phyloP scores from a whole-genome alignment of 2,888 invertebrate species.

The Camptogramma bilineatum region DNA sequence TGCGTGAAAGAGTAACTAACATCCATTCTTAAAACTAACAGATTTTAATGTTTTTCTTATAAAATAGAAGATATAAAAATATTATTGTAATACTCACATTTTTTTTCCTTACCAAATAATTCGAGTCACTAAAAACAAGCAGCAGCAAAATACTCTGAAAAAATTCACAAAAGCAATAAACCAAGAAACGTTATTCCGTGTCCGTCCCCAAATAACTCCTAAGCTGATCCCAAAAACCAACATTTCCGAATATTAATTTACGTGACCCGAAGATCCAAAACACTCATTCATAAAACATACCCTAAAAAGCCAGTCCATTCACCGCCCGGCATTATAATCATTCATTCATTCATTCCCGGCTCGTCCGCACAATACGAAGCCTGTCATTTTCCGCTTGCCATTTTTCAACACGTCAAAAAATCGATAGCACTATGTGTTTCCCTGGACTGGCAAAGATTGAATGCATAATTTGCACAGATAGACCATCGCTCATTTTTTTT shows the following conservation, averaged over 20 bases:
- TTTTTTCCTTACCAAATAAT: background rate
- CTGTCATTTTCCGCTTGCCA: conserved; percentile 58
- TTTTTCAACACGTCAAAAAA: conserved; percentile 62
- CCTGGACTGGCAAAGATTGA: conserved; percentile 49
- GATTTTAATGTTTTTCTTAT: no score
- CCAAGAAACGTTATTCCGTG: conserved; percentile 5
- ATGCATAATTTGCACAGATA: conserved; percentile 35
- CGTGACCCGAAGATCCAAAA: conserved; percentile 21
- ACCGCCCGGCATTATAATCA: conserved; percentile 34
- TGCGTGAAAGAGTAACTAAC: no score
- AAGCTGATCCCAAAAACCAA: conserved; percentile 18
- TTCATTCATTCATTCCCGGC: conserved; percentile 38
- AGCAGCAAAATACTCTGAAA: background rate
- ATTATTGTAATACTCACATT: no score
- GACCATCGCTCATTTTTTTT: background rate
- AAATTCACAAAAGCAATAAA: background rate
- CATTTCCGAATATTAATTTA: conserved; percentile 15
- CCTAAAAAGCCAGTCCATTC: conserved; percentile 38
- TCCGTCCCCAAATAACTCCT: conserved; percentile 1
- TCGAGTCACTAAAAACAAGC: background rate
- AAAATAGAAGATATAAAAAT: no score
- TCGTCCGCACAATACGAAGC: conserved; percentile 48
- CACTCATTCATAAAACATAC: conserved; percentile 38
- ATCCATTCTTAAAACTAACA: no score
- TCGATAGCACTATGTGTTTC: conserved; percentile 54